Conservation (phyloP, 2,113 vertebrate species). For the Acanthisitta chloris region DNA sequence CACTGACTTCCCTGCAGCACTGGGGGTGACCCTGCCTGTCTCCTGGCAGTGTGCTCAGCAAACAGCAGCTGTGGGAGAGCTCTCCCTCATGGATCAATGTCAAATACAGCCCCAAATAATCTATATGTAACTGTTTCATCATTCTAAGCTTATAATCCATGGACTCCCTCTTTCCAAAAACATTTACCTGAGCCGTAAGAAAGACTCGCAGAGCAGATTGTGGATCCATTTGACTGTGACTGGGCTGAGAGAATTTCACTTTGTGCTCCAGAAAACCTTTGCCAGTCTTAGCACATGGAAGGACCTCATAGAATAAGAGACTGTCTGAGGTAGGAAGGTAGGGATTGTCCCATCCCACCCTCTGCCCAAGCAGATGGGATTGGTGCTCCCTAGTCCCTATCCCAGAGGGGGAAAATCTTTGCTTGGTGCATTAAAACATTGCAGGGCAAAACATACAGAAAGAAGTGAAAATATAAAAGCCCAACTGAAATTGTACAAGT, state of each 20-base stretch:
- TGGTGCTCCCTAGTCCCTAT: neutral
- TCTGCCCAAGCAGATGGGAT: neutral
- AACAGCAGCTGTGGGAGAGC: neutral
- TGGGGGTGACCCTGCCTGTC: neutral
- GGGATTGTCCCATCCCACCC: neutral
- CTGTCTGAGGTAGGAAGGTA: neutral
- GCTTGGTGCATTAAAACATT: neutral
- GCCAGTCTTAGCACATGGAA: neutral
- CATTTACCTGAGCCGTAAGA: neutral
- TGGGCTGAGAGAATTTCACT: neutral
- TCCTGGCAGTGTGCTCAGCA: neutral
- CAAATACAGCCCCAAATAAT: neutral
- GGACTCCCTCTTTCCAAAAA: neutral
- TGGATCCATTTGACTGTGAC: neutral
- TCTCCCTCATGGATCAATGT: accelerated
- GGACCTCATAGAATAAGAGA: neutral
- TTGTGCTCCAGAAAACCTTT: neutral
- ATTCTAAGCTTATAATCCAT: neutral
- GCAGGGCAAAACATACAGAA: neutral
- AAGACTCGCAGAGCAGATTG: neutral
- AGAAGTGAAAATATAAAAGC: neutral
- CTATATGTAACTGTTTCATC: neutral
- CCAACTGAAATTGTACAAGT: neutral
- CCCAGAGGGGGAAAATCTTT: neutral
- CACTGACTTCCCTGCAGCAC: neutral